Percentiles rank a stretch among this genome's conserved stretches.
Conservation (phyloP, 2,888 invertebrate species). For the Hemistola chrysoprasaria region DNA sequence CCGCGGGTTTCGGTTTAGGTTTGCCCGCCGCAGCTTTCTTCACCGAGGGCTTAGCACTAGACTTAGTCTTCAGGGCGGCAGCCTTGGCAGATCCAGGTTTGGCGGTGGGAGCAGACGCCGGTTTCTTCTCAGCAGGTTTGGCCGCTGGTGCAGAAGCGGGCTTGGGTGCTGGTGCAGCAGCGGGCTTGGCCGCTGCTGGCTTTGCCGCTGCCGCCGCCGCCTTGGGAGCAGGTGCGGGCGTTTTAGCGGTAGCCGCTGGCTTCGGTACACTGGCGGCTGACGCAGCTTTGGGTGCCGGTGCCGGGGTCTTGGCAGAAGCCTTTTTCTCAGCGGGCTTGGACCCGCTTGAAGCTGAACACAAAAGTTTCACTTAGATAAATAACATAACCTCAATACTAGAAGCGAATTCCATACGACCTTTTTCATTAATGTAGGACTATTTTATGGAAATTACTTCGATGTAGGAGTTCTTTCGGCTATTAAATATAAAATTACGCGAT, state of each 20-base stretch:
- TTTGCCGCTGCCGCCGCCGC: too few species aligned
- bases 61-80: conserved; percentile 73
- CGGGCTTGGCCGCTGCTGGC: conserved; percentile 70
- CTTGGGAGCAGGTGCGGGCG: conserved; percentile 70
- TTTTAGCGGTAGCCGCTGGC: conserved; percentile 64
- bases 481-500: conserved; percentile 1
- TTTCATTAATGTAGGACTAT: neutral
- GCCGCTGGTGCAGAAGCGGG: conserved; percentile 74
- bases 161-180: conserved; percentile 63
- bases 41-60: conserved; percentile 75
- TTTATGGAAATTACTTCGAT: too few species aligned
- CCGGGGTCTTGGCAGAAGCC: conserved; percentile 68
- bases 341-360: conserved; percentile 55
- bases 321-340: conserved; percentile 75
- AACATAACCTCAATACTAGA: conserved; percentile 44
- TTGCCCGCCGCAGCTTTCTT: conserved; percentile 78
- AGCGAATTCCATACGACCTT: too few species aligned
- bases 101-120: conserved; percentile 61
- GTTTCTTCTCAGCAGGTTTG: conserved; percentile 72
- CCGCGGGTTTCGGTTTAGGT: conserved; percentile 76
- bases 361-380: conserved; percentile 7
- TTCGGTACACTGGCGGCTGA: conserved; percentile 54
- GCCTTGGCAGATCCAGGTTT: conserved; percentile 81
- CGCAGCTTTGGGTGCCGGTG: conserved; percentile 69
- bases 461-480: neutral